Conservation (phyloP, 2,888 invertebrate species). For the Tenthredo scrophulariae region DNA sequence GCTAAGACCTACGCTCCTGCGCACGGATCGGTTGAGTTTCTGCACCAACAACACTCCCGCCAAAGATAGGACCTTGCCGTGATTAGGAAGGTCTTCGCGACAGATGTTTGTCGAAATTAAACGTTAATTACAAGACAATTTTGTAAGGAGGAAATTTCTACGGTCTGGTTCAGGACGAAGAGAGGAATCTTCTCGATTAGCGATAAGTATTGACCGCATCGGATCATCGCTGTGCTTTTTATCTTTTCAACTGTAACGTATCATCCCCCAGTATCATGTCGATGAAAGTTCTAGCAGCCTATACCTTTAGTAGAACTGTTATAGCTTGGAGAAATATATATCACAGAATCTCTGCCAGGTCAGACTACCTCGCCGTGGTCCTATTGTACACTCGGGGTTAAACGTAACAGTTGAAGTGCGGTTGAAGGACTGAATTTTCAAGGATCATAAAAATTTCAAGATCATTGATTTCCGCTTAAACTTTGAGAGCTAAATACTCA, state of each 20-base stretch:
- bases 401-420: neutral
- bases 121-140: slow-evolving; percentile 14
- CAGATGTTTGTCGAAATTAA: slow-evolving; percentile 13
- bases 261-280: slow-evolving; percentile 20
- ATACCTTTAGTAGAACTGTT: slow-evolving; percentile 6
- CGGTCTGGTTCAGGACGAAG: neutral
- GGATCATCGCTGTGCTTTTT: slow-evolving; percentile 19
- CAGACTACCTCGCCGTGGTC: neutral
- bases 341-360: slow-evolving; percentile 1
- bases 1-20: neutral
- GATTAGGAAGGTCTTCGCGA: slow-evolving; percentile 10
- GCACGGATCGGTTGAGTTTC: neutral
- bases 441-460: neutral
- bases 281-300: neutral
- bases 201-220: neutral
- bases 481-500: neutral
- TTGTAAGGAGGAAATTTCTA: neutral
- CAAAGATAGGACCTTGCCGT: slow-evolving; percentile 2
- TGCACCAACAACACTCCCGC: neutral
- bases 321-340: neutral
- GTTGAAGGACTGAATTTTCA: neutral
- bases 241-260: slow-evolving; percentile 26
- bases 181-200: slow-evolving; percentile 11
- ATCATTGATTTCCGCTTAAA: neutral
- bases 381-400: neutral